These are phyloP conservation scores for Campoletis sonorensis DNA, from an alignment of 1,140 invertebrate genomes.

Conservation along the genomic window DNA sequence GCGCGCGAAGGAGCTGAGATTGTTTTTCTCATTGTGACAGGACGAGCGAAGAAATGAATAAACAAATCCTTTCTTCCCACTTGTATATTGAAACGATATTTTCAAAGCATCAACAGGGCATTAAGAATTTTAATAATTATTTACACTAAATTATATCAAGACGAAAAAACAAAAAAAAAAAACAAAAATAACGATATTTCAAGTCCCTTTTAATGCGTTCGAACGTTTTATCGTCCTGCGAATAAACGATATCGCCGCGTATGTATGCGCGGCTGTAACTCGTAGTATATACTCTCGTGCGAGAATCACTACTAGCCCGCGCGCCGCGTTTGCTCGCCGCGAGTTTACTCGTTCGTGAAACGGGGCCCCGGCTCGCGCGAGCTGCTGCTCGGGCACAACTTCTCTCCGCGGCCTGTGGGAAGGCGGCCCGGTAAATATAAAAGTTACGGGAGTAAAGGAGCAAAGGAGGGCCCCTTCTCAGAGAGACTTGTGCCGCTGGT, in stretches of 20 bases:
- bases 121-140: no score
- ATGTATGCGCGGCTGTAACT: background rate
- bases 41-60: no score
- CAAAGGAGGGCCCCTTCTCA: conserved; percentile 44
- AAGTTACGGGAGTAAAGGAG: conserved; percentile 70
- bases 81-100: no score
- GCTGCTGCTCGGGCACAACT: conserved; percentile 13
- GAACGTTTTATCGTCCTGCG: no score
- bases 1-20: no score
- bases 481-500: conserved; percentile 45
- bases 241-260: background rate
- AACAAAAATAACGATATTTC: no score
- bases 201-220: no score
- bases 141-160: no score
- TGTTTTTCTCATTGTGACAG: no score
- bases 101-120: no score
- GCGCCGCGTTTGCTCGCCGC: conserved; percentile 27
- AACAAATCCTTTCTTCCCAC: no score
- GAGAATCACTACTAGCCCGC: conserved; percentile 32
- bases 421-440: conserved; percentile 63
- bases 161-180: no score
- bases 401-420: conserved; percentile 59
- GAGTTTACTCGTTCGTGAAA: conserved; percentile 56
- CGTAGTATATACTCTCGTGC: conserved; percentile 1
- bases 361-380: conserved; percentile 51